phyloP scores from a whole-genome alignment of 2,113 vertebrate genomes.

The Muntiacus muntjak region DNA sequence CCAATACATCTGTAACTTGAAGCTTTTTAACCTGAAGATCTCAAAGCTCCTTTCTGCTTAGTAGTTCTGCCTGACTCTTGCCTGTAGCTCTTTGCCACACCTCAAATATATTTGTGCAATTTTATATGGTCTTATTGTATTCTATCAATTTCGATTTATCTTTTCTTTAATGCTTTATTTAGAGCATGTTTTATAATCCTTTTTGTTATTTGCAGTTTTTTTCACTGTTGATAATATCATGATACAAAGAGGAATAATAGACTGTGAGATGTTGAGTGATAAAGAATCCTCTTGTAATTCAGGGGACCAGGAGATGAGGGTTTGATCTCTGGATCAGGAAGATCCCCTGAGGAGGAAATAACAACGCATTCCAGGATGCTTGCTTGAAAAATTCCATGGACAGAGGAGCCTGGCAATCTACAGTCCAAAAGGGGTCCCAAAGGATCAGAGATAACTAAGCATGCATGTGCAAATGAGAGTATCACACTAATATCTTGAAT shows the following conservation, averaged over 20 bases:
- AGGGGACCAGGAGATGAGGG: background rate
- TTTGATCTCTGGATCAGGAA: background rate
- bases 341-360: background rate
- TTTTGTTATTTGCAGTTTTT: background rate
- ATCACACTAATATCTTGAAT: background rate
- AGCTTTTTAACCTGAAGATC: background rate
- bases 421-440: background rate
- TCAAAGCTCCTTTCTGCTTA: background rate
- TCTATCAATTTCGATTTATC: background rate
- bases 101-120: background rate
- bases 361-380: background rate
- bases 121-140: background rate
- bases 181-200: background rate
- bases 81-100: background rate
- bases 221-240: background rate
- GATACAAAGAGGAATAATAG: background rate
- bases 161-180: background rate
- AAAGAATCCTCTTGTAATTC: background rate
- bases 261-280: background rate
- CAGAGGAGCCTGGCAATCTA: background rate
- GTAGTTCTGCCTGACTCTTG: background rate
- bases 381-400: background rate
- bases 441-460: background rate
- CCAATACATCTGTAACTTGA: background rate
- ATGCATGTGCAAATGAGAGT: background rate